Conservation (phyloP, 2,888 invertebrate genomes). For the Cosmia pyralina region DNA sequence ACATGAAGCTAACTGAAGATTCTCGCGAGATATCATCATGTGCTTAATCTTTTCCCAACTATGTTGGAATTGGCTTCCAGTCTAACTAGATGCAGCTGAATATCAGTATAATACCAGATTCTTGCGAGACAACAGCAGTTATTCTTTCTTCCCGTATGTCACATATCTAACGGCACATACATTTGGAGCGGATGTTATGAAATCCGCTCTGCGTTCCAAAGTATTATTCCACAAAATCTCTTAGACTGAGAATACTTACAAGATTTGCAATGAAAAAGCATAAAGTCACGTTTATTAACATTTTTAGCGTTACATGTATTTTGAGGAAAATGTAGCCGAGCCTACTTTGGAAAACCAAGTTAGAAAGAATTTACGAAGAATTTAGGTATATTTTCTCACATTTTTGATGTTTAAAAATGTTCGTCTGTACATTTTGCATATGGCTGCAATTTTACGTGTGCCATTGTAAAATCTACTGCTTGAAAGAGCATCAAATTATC, state of each 20-base stretch:
- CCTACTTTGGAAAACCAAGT: neutral
- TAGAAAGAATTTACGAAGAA: neutral
- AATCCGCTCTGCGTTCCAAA: constrained; percentile 38
- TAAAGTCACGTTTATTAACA: constrained; percentile 29
- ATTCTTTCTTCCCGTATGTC: constrained; percentile 35
- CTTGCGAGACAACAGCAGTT: neutral
- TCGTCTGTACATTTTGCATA: neutral
- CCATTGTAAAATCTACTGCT: neutral
- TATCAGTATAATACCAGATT: neutral
- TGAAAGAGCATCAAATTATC: neutral
- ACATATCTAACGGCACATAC: constrained; percentile 19
- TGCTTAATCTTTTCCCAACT: too few relatives aligned
- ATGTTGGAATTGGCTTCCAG: too few relatives aligned
- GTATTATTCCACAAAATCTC: constrained; percentile 51
- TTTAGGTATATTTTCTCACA: too few relatives aligned
- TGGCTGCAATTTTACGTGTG: neutral
- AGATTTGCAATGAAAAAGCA: constrained; percentile 40
- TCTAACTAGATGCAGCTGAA: too few relatives aligned
- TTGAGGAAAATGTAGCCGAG: constrained; percentile 15
- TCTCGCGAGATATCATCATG: too few relatives aligned
- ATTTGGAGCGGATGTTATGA: constrained; percentile 42
- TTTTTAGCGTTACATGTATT: constrained; percentile 2
- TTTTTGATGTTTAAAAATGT: neutral
- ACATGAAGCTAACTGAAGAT: neutral
- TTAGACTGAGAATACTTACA: constrained; percentile 30